phyloP scores from a whole-genome alignment of 2,797 vertebrate genomes.

The Anomalospiza imberbis region DNA sequence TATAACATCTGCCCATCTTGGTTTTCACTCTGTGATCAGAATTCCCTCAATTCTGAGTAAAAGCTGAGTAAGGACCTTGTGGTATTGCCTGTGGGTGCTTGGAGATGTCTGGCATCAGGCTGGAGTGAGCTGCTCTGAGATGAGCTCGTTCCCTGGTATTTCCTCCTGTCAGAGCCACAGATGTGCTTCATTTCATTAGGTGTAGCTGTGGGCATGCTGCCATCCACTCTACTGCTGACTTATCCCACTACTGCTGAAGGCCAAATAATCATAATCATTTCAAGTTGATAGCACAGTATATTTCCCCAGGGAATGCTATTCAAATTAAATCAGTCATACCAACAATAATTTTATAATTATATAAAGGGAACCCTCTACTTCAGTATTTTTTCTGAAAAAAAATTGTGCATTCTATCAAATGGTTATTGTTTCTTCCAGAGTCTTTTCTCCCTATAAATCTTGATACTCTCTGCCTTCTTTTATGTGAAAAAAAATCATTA shows the following conservation, averaged over 20 bases:
- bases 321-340: constrained; percentile 69
- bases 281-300: constrained; percentile 64
- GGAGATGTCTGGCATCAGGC: not conserved
- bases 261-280: constrained; percentile 72
- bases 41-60: not conserved
- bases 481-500: not conserved
- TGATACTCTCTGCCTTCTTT: not conserved
- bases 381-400: not conserved
- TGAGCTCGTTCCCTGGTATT: constrained; percentile 8
- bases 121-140: not conserved
- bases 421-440: not conserved
- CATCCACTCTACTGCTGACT: constrained; percentile 56
- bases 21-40: not conserved
- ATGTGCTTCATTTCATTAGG: constrained; percentile 67
- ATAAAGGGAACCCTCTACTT: constrained; percentile 40
- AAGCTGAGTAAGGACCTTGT: constrained; percentile 1
- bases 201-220: constrained; percentile 57
- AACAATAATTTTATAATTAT: constrained; percentile 65
- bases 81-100: not conserved
- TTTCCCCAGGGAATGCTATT: constrained; percentile 63
- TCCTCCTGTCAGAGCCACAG: constrained; percentile 58
- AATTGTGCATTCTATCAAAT: not conserved
- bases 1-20: not conserved
- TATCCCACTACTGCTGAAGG: constrained; percentile 63
- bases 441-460: not conserved